Conservation (phyloP, 1,140 invertebrate species). For the Drosophila pseudoananassae region DNA sequence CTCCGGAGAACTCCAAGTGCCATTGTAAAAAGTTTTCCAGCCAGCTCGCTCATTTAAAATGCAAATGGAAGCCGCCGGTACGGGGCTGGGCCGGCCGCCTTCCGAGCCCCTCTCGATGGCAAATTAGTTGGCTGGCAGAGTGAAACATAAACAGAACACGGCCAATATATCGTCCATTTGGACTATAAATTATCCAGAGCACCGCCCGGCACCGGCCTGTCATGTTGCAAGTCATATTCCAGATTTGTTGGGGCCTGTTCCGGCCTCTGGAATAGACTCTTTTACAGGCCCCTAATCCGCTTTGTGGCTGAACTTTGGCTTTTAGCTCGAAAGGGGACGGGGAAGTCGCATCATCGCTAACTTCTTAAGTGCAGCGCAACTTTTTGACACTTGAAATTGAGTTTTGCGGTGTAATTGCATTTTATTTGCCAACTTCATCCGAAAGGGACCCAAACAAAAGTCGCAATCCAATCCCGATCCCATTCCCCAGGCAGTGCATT, state of each 20-base stretch:
- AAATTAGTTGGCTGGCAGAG: conserved; percentile 61
- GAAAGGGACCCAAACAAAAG: conserved; percentile 49
- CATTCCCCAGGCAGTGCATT: conserved; percentile 27
- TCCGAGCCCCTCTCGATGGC: conserved; percentile 6
- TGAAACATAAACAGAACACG: conserved; percentile 54
- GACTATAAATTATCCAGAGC: conserved; percentile 49
- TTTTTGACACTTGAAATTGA: conserved; percentile 82
- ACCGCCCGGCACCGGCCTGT: conserved; percentile 16
- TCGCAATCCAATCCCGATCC: conserved; percentile 37
- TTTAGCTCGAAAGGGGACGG: not conserved
- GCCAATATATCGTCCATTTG: conserved; percentile 65
- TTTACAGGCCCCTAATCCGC: conserved; percentile 54
- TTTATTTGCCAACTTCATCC: conserved; percentile 64
- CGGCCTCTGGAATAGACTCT: conserved; percentile 6
- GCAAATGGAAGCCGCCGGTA: conserved; percentile 56
- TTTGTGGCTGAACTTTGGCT: conserved; percentile 42
- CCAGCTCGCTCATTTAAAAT: conserved; percentile 66
- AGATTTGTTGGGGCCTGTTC: conserved; percentile 18
- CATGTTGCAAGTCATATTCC: conserved; percentile 49
- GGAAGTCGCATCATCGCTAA: conserved; percentile 39
- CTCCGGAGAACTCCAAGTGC: conserved; percentile 54
- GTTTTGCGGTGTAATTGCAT: conserved; percentile 81
- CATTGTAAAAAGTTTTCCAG: conserved; percentile 65
- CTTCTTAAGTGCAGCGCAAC: conserved; percentile 79
- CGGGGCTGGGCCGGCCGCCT: conserved; percentile 1